phyloP scores from a whole-genome alignment of 2,888 invertebrate species.

The Eupithecia subfuscata region DNA sequence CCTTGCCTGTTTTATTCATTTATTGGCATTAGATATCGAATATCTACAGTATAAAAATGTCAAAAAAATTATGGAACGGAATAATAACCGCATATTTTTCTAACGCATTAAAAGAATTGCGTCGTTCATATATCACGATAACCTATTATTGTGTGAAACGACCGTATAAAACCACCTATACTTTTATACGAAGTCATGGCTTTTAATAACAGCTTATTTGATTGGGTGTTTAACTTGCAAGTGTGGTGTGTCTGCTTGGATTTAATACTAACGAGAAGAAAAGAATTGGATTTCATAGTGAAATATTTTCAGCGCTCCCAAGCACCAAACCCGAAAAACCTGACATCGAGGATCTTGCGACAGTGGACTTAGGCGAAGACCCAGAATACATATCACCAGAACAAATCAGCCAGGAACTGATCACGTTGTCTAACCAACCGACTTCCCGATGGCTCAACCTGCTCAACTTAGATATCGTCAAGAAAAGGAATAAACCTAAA shows the following conservation, averaged over 20 bases:
- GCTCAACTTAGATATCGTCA: conserved; percentile 93
- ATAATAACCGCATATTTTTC: not conserved
- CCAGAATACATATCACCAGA: conserved; percentile 88
- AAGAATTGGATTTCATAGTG: conserved; percentile 1
- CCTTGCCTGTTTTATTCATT: not conserved
- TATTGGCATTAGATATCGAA: not conserved
- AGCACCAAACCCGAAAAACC: conserved; percentile 77
- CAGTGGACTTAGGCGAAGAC: conserved; percentile 75
- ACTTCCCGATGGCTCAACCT: conserved; percentile 97
- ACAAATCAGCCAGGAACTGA: conserved; percentile 89
- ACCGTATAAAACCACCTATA: not conserved
- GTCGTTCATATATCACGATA: not conserved
- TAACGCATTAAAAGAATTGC: not conserved
- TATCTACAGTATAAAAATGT: not conserved
- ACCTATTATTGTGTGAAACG: not conserved
- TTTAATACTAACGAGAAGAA: not conserved
- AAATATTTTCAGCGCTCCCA: conserved; percentile 50
- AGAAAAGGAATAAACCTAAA: conserved; percentile 95
- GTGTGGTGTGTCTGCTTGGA: not conserved
- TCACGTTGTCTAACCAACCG: conserved; percentile 93
- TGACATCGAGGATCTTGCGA: conserved; percentile 72
- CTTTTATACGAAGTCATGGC: not conserved
- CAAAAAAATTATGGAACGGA: not conserved
- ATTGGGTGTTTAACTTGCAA: conserved; percentile 4
- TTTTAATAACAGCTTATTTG: not conserved